Evolutionary conservation across 2,113 vertebrate genomes (phyloP).

Genomic region (Agapornis roseicollis): DNA sequence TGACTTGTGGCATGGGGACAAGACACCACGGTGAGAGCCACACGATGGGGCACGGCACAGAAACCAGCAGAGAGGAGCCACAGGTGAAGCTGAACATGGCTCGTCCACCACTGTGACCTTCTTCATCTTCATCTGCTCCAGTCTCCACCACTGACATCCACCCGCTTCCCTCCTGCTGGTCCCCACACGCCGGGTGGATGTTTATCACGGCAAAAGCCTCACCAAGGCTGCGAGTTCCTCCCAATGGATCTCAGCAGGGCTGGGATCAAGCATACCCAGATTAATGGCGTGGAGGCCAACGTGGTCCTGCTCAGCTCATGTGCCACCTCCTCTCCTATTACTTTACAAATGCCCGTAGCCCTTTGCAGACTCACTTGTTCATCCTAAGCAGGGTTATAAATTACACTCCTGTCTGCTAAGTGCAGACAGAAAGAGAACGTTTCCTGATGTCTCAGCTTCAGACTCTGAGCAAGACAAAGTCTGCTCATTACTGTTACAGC

Average conservation of each 20-base stretch:
- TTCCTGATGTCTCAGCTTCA: neutral
- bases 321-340: accelerated
- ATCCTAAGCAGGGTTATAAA: neutral
- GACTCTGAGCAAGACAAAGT: neutral
- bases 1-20: neutral
- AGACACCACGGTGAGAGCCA: neutral
- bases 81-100: accelerated
- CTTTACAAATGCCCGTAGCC: accelerated
- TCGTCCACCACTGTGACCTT: accelerated
- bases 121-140: neutral
- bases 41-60: accelerated
- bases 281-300: accelerated
- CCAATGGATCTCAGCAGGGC: accelerated
- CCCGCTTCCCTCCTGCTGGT: accelerated
- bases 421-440: accelerated
- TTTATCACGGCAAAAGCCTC: accelerated
- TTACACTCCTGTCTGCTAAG: neutral
- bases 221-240: neutral
- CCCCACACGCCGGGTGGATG: accelerated
- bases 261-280: neutral
- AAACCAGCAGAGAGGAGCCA: accelerated
- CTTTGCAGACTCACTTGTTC: neutral
- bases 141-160: neutral
- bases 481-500: neutral
- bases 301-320: neutral